Evolutionary conservation across 1,140 invertebrate genomes (phyloP).

Genomic region (Tetramorium simillimum): DNA sequence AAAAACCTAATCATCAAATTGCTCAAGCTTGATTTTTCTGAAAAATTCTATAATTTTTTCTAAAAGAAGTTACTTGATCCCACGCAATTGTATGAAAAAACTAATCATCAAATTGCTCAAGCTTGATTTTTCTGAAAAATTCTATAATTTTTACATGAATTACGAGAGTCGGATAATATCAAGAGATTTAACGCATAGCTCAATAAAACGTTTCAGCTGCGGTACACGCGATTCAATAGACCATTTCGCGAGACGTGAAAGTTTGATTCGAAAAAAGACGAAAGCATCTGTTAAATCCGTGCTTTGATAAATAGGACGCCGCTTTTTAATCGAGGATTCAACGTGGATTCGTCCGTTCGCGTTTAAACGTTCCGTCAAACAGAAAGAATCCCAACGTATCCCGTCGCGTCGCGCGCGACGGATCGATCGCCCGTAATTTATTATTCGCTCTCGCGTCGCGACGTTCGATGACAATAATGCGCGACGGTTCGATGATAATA

Average conservation of each 20-base stretch:
- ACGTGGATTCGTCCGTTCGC: not conserved
- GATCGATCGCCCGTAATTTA: conserved; percentile 52
- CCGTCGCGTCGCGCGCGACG: conserved; percentile 11
- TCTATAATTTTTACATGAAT: not conserved
- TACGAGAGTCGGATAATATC: not conserved
- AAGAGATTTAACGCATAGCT: not conserved
- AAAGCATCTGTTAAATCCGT: not conserved
- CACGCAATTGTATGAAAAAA: not conserved
- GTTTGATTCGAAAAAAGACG: not conserved
- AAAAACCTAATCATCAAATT: not conserved
- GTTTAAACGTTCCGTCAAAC: conserved; percentile 30
- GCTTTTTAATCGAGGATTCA: conserved; percentile 36
- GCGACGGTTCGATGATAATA: conserved; percentile 55
- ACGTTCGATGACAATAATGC: conserved; percentile 59
- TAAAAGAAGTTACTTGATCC: no score
- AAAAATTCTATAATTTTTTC: not conserved
- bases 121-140: not conserved
- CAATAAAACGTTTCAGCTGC: not conserved
- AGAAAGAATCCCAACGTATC: conserved; percentile 43
- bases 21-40: not conserved
- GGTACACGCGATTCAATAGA: not conserved
- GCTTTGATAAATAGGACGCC: not conserved
- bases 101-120: not conserved
- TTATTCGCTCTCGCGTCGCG: conserved; percentile 52
- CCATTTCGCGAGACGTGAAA: not conserved